Evolutionary conservation across 2,113 vertebrate species (phyloP), one percentile per base, ranked within the genome.

Genomic region (Hyaena hyaena): DNA sequence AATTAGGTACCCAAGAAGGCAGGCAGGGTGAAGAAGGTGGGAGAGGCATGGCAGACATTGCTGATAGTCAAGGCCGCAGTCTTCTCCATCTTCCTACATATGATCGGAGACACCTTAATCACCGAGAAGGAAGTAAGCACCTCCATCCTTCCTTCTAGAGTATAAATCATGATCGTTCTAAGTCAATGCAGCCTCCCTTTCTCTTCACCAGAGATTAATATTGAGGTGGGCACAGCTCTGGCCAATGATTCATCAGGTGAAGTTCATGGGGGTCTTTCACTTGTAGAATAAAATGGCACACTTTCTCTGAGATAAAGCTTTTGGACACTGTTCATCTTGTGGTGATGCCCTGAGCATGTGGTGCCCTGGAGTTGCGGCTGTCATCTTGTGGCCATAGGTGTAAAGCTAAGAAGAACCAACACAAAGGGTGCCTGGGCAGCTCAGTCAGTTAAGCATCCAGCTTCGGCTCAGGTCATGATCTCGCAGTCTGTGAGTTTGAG

Each of bases 41-140:
- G 7, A n/a, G 5, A 43, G 19, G 4, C 0, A 21, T 1, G 77
- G 39, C 39, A 82, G 6, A 26, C 1, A 6, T 6, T 24, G 4
- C 35, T 88, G 23, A 21, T 24, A 26, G 10, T 50, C 33, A 28
- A 2, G 24, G 39, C 45, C 11, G 31, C 16, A 50, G 28, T 43
- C 21, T 55, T 88, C 69, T 79, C n/a, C 45, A 74, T 43, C 91
- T 83, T 58, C 26, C 33, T 83, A 16, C 33, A 61, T 35, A 43
- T 17, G 28, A n/a, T 26, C 15, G 73, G 50, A 87, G 53, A 77
- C 2, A 28, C 15, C 24, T 48, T 55, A 45, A 50, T 65, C 53
- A 91, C n/a, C 26, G 35, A 79, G n/a, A 88, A 79, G 10, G 8
- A 95, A 73, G 39, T 6, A 85, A 53, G 4, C 3, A 14, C 24